These are phyloP conservation scores for Telmatochromis sp. DNA, from an alignment of 2,113 vertebrate species.

Conservation along the genomic window DNA sequence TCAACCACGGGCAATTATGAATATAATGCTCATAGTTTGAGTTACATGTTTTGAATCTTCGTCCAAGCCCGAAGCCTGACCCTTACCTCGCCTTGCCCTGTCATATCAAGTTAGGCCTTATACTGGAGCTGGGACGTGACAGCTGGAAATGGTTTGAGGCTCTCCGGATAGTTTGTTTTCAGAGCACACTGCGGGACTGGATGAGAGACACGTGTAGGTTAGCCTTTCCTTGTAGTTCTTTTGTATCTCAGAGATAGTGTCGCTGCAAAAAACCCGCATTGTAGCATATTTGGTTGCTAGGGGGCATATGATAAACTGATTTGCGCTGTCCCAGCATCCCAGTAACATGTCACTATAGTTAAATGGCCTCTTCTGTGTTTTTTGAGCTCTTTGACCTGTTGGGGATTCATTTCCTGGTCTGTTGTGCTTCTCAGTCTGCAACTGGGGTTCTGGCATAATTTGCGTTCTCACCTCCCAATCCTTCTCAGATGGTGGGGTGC, in stretches of 20 bases:
- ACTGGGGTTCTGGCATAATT: slow-evolving; percentile 53
- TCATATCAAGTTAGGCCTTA: slow-evolving; percentile 57
- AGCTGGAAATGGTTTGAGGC: slow-evolving; percentile 74
- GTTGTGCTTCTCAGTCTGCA: slow-evolving; percentile 48
- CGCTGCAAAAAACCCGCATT: background rate
- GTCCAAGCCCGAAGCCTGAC: slow-evolving; percentile 59
- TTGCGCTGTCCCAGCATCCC: slow-evolving; percentile 19
- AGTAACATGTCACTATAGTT: slow-evolving; percentile 34
- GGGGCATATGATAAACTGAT: background rate
- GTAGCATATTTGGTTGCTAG: background rate
- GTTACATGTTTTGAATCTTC: slow-evolving; percentile 67
- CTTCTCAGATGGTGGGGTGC: slow-evolving; percentile 54
- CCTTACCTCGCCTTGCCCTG: slow-evolving; percentile 63
- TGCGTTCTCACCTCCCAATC: slow-evolving; percentile 48
- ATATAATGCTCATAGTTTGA: slow-evolving; percentile 62
- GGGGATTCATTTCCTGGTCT: slow-evolving; percentile 61
- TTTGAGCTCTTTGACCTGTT: slow-evolving; percentile 54
- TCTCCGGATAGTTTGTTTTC: slow-evolving; percentile 64
- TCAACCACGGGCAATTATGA: slow-evolving; percentile 51
- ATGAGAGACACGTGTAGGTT: slow-evolving; percentile 50
- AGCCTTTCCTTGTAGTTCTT: slow-evolving; percentile 20
- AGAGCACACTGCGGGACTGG: slow-evolving; percentile 43
- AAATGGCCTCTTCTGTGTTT: slow-evolving; percentile 40
- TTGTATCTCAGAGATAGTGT: slow-evolving; percentile 12
- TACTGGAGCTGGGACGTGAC: slow-evolving; percentile 49